Conservation (phyloP, 2,113 vertebrate species). For the Ophiodon elongatus region DNA sequence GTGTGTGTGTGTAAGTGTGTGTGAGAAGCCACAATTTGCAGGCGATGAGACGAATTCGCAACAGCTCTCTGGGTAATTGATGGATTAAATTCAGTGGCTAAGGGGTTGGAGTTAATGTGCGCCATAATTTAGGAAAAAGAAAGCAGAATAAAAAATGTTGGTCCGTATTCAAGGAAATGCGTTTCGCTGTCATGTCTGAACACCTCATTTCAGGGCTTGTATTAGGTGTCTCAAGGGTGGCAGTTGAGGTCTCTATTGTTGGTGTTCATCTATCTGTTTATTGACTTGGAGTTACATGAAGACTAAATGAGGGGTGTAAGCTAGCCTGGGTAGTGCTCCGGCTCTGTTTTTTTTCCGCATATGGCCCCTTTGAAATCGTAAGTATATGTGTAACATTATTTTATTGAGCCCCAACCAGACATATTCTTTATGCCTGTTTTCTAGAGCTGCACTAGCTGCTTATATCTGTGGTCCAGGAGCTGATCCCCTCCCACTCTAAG, state of each 20-base stretch:
- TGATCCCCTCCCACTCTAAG: constrained; percentile 58
- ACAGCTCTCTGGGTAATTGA: constrained; percentile 86
- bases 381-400: constrained; percentile 75
- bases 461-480: constrained; percentile 53
- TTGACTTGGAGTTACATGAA: constrained; percentile 68
- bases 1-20: constrained; percentile 47
- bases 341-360: constrained; percentile 44
- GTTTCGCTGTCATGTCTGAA: constrained; percentile 65
- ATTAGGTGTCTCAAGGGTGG: constrained; percentile 57
- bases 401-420: constrained; percentile 67
- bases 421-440: constrained; percentile 68
- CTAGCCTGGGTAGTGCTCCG: constrained; percentile 37
- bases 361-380: constrained; percentile 67
- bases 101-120: constrained; percentile 82
- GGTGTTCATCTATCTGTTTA: constrained; percentile 76
- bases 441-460: constrained; percentile 59
- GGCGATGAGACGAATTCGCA: constrained; percentile 82
- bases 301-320: constrained; percentile 62
- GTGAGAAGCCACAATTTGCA: constrained; percentile 79
- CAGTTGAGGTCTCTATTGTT: constrained; percentile 59
- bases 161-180: constrained; percentile 77
- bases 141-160: constrained; percentile 75
- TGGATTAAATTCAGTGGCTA: constrained; percentile 87
- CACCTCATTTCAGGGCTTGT: constrained; percentile 62
- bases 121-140: constrained; percentile 80